Evolutionary conservation across 2,797 vertebrate species (phyloP).

Genomic region (Prunella strophiata): DNA sequence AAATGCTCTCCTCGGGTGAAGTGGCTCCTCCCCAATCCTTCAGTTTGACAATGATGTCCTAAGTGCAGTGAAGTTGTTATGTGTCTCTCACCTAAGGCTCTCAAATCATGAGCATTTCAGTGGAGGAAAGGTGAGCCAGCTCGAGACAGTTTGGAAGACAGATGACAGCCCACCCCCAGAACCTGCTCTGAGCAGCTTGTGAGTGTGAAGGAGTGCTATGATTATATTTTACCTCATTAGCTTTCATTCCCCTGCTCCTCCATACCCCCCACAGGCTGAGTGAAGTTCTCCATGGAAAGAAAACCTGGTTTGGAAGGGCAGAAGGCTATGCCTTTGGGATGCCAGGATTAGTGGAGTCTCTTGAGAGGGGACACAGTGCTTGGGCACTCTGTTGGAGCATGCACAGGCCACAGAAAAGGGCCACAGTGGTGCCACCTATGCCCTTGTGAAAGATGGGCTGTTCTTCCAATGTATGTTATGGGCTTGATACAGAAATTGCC

Average conservation of each 20-base stretch:
- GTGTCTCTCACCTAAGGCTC: not conserved
- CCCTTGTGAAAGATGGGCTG: not conserved
- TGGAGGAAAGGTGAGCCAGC: not conserved
- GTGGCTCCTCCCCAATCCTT: not conserved
- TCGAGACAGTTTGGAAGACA: conserved; percentile 7
- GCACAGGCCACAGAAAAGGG: conserved; percentile 1
- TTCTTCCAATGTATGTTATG: accelerated
- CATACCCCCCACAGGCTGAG: not conserved
- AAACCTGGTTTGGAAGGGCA: not conserved
- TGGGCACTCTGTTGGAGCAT: not conserved
- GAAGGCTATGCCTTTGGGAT: not conserved
- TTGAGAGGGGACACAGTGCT: not conserved
- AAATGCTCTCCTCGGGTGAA: conserved; percentile 14
- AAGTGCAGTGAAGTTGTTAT: not conserved
- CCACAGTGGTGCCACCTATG: not conserved
- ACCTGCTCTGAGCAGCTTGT: not conserved
- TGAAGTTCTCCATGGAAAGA: not conserved
- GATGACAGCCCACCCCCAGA: not conserved
- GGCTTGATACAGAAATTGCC: not conserved
- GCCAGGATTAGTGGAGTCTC: not conserved
- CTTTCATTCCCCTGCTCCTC: not conserved
- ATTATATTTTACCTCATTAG: not conserved
- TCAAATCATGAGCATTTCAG: conserved; percentile 6
- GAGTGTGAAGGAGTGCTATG: not conserved
- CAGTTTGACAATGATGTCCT: conserved; percentile 28